Evolutionary conservation across 2,113 vertebrate species (phyloP).

Genomic region (Stegastes partitus): DNA sequence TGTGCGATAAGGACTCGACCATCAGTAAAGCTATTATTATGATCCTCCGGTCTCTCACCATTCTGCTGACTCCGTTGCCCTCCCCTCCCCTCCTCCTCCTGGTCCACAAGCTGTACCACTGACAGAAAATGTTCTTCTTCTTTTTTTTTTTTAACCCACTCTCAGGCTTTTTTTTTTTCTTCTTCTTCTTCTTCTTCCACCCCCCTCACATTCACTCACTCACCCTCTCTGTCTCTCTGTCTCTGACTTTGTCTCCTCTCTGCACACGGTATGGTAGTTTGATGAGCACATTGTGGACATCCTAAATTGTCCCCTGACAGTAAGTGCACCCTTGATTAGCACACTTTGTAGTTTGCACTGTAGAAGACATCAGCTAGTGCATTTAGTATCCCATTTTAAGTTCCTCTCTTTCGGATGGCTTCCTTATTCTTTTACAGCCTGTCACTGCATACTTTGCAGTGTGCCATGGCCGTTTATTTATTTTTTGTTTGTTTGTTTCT

Average conservation of each 20-base stretch:
- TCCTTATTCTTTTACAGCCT: conserved; percentile 28
- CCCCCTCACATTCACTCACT: conserved; percentile 63
- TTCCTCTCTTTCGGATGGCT: conserved; percentile 63
- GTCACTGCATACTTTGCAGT: conserved; percentile 36
- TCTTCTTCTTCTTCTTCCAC: neutral
- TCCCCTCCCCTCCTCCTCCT: neutral
- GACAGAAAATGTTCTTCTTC: conserved; percentile 46
- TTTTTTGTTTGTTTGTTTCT: conserved; percentile 5
- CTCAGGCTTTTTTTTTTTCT: conserved; percentile 48
- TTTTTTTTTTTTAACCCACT: conserved; percentile 44
- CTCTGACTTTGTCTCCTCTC: conserved; percentile 77
- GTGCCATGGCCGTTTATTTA: conserved; percentile 25
- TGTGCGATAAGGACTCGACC: neutral
- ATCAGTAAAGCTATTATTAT: conserved; percentile 47
- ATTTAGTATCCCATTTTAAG: conserved; percentile 63
- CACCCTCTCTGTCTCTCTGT: conserved; percentile 74
- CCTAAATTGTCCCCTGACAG: conserved; percentile 88
- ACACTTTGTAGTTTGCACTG: conserved; percentile 73
- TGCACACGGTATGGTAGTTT: conserved; percentile 82
- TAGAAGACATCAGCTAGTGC: conserved; percentile 62
- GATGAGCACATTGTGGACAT: conserved; percentile 87
- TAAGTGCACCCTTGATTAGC: conserved; percentile 83
- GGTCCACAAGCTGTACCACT: conserved; percentile 39
- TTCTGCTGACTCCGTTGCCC: conserved; percentile 55
- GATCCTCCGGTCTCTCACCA: conserved; percentile 14